Evolutionary conservation across 2,888 invertebrate genomes (phyloP), one percentile per base, ranked within the genome.

Genomic region (Argynnis bischoffii): DNA sequence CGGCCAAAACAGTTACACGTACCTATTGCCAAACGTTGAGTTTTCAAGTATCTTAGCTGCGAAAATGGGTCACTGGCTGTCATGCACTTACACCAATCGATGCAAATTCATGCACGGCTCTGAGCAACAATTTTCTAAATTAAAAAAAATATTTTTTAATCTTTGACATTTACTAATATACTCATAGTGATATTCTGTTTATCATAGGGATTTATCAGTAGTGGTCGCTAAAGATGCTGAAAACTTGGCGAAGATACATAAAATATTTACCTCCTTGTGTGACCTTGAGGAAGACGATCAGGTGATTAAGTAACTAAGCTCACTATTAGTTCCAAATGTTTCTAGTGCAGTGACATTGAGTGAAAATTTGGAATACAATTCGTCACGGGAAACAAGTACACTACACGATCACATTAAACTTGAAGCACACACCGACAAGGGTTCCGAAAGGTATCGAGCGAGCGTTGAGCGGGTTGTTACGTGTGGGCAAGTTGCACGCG

Each of bases 41-140:
- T 81, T 86, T 81, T 84, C 82, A 85, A 86, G 83, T 85, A 83
- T 83, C 79, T 83, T 85, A 81, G 81, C 86, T 86, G 83, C 80
- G 84, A 87, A 91, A 90, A 89, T 90, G 84, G 90, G 91, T 90
- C 91, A 90, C 84, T 79, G 79, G 78, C 79, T 86, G 84, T 81
- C 82, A 82, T 87, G 84, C 86, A 88, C 82, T 81, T 80, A 81
- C 81, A 84, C 78, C 76, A 86, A 84, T 85, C 85, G 82, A 86
- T 85, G 85, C 81, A 86, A 84, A 83, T 82, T 79, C 78, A 79
- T 75, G 73, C 76, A 67, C 48, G 61, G 63, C 55, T 63, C 55
- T 50, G 56, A 47, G 35, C 11, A 51, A 56, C 26, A 66, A n/a
- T n/a, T 21, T 8, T 61, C 47, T 14, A 57, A 63, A 15, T 48